A percentile compares a stretch with the other conserved stretches of the same genome.
phyloP scores from a whole-genome alignment of 2,113 vertebrate species.

The Euleptes europaea region DNA sequence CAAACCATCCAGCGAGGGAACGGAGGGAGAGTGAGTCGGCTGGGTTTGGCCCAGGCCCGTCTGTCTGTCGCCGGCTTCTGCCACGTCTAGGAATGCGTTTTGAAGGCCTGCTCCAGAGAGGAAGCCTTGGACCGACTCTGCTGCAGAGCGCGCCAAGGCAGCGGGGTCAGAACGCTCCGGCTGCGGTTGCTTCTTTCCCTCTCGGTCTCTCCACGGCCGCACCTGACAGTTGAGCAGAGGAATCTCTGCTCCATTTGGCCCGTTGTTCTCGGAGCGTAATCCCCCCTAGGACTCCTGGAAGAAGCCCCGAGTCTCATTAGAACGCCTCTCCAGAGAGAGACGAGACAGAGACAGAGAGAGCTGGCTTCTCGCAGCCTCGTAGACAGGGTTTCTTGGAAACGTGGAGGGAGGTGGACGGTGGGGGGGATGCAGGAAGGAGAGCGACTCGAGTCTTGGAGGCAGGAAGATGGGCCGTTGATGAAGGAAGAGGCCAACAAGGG shows the following conservation, averaged over 20 bases:
- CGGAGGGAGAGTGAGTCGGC: not conserved
- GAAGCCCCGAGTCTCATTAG: not conserved
- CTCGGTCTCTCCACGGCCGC: not conserved
- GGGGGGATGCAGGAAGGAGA: not conserved
- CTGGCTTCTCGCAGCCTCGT: not conserved
- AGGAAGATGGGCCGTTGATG: rapidly evolving
- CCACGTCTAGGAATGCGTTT: not conserved
- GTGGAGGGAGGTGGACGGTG: not conserved
- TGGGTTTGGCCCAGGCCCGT: not conserved
- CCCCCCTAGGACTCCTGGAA: not conserved
- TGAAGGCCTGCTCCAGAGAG: not conserved
- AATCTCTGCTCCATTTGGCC: not conserved
- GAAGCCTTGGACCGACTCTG: not conserved
- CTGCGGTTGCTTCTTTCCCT: too few relatives aligned
- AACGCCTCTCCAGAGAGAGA: not conserved
- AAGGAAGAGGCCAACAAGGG: not conserved
- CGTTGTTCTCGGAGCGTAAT: not conserved
- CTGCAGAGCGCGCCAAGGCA: not conserved
- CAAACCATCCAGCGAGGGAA: not conserved
- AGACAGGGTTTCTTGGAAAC: not conserved
- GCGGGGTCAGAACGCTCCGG: not conserved
- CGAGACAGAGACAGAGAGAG: not conserved
- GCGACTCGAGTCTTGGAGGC: not conserved
- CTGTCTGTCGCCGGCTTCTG: not conserved
- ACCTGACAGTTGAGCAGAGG: not conserved